phyloP scores from a whole-genome alignment of 2,888 invertebrate genomes.

The Drosophila mimica region DNA sequence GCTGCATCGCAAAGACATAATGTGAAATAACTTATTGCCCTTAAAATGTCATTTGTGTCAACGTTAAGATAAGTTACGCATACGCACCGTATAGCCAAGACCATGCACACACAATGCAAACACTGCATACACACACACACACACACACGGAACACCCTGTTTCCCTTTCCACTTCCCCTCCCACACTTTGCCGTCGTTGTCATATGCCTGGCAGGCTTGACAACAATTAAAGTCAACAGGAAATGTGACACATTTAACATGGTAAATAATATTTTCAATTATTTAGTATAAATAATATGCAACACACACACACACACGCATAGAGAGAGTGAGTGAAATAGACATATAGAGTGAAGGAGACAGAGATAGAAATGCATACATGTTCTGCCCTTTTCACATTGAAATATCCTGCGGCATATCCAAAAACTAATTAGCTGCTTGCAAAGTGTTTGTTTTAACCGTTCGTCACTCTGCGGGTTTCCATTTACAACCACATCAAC shows the following conservation, averaged over 20 bases:
- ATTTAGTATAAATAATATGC: slow-evolving; percentile 48
- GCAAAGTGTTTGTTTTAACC: slow-evolving; percentile 32
- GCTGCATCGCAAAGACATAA: slow-evolving; percentile 63
- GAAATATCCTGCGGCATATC: slow-evolving; percentile 68
- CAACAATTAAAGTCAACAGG: slow-evolving; percentile 79
- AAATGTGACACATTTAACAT: slow-evolving; percentile 80
- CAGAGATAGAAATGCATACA: slow-evolving; percentile 41
- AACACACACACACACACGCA: slow-evolving; percentile 12
- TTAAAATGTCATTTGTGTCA: slow-evolving; percentile 82
- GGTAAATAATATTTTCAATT: slow-evolving; percentile 79
- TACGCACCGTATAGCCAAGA: slow-evolving; percentile 63
- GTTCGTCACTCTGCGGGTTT: slow-evolving; percentile 34
- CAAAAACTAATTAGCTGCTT: slow-evolving; percentile 76
- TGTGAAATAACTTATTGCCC: slow-evolving; percentile 81
- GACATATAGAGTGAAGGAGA: not conserved
- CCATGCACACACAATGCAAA: not conserved
- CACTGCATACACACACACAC: not conserved
- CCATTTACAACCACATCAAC: slow-evolving; percentile 13
- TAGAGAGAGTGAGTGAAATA: not conserved
- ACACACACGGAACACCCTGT: not conserved
- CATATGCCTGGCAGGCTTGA: slow-evolving; percentile 63
- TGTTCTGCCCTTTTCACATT: slow-evolving; percentile 53
- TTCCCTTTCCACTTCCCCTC: not conserved
- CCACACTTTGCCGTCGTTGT: not conserved
- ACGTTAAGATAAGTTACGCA: slow-evolving; percentile 82